Percentiles rank a stretch among this genome's conserved stretches.
These are phyloP conservation scores for Athetis lepigone DNA, from an alignment of 2,888 invertebrate species.

Conservation along the genomic window DNA sequence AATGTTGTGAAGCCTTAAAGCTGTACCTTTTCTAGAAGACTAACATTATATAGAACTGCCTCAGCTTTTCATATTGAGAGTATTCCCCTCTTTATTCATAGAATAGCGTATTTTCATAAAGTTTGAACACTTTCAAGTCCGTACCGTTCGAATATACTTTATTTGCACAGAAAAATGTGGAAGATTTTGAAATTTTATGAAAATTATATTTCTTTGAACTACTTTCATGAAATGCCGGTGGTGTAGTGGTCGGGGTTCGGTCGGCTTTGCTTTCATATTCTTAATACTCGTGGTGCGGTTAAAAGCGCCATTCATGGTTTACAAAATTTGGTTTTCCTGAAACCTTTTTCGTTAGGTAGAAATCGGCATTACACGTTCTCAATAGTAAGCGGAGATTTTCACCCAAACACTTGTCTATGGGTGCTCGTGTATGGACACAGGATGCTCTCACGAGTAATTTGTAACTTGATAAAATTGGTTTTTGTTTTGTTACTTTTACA, in stretches of 20 bases:
- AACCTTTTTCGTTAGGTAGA: conserved; percentile 32
- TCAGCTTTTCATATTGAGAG: neutral
- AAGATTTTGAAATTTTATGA: conserved; percentile 50
- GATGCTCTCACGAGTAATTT: neutral
- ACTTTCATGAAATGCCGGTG: conserved; percentile 61
- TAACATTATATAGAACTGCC: neutral
- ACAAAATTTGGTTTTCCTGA: conserved; percentile 62
- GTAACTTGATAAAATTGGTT: neutral
- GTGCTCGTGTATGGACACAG: conserved; percentile 29
- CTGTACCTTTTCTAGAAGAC: too few relatives aligned
- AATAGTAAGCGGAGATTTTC: conserved; percentile 43
- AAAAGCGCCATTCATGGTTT: conserved; percentile 65
- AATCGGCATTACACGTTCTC: conserved; percentile 26
- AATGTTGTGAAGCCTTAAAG: too few relatives aligned
- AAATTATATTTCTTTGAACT: conserved; percentile 59
- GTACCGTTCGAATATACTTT: conserved; percentile 46
- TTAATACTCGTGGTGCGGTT: conserved; percentile 72
- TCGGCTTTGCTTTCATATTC: conserved; percentile 71
- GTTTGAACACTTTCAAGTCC: conserved; percentile 43
- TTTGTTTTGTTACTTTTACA: conserved; percentile 5
- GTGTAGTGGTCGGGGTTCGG: conserved; percentile 64
- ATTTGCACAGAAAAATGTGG: conserved; percentile 46
- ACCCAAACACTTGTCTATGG: too few relatives aligned
- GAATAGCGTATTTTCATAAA: conserved; percentile 47
- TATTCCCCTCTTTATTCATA: conserved; percentile 21